Conservation (phyloP, 2,113 vertebrate species). For the Melozone crissalis region DNA sequence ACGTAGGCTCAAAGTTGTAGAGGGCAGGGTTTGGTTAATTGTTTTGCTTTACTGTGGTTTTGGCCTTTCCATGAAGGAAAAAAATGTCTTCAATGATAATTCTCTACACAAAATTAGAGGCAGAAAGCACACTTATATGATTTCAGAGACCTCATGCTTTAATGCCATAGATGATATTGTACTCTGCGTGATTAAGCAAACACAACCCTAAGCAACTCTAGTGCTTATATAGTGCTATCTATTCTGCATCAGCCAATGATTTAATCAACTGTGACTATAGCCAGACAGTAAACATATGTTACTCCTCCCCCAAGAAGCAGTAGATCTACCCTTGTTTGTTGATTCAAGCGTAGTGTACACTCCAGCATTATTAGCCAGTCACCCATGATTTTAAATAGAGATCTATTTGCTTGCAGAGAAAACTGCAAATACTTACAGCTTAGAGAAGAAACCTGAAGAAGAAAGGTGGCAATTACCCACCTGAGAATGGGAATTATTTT, state of each 20-base stretch:
- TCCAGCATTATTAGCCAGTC: constrained; percentile 12
- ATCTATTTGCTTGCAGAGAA: neutral
- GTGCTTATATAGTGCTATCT: neutral
- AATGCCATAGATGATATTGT: neutral
- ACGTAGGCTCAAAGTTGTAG: neutral
- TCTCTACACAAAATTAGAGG: neutral
- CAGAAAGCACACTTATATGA: neutral
- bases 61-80: neutral
- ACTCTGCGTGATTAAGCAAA: neutral
- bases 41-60: neutral
- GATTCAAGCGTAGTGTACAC: neutral
- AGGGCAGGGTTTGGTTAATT: rapidly evolving
- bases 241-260: constrained; percentile 34
- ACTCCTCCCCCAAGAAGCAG: neutral
- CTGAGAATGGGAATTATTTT: neutral
- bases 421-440: neutral
- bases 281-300: constrained; percentile 41
- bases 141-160: neutral
- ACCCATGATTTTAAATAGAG: constrained; percentile 28
- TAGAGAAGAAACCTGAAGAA: neutral
- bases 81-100: neutral
- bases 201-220: neutral
- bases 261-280: constrained; percentile 45
- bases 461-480: neutral
- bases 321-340: constrained; percentile 49